phyloP scores from a whole-genome alignment of 2,888 invertebrate genomes.

The Acronicta psi region DNA sequence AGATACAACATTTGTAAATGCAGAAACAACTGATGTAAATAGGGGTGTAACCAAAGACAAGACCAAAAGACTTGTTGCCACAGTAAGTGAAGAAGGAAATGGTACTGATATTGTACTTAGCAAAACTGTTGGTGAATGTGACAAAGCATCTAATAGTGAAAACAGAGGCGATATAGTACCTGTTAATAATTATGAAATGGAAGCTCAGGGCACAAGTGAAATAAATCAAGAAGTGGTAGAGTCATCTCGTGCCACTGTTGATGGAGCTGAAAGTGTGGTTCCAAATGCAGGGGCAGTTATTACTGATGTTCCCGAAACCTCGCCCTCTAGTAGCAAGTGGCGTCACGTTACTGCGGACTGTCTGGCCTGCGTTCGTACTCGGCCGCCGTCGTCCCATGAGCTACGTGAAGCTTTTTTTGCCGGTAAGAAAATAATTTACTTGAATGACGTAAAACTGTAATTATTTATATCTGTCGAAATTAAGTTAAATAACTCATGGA shows the following conservation, averaged over 20 bases:
- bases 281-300: constrained; percentile 36
- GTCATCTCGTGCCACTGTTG: constrained; percentile 9
- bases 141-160: constrained; percentile 48
- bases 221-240: constrained; percentile 32
- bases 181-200: constrained; percentile 11
- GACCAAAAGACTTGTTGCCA: constrained; percentile 44
- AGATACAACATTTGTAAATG: constrained; percentile 33
- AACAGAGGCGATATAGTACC: constrained; percentile 32
- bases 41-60: constrained; percentile 58
- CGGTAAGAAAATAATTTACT: constrained; percentile 60
- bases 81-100: constrained; percentile 34
- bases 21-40: constrained; percentile 39
- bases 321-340: constrained; percentile 60
- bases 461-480: too few relatives aligned
- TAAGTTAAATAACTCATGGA: too few relatives aligned
- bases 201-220: constrained; percentile 32
- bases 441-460: too few relatives aligned
- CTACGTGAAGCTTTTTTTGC: constrained; percentile 85
- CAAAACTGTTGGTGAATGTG: constrained; percentile 40
- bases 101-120: constrained; percentile 12
- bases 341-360: constrained; percentile 76
- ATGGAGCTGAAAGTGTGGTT: constrained; percentile 36
- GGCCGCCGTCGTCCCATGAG: constrained; percentile 82
- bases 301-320: constrained; percentile 33
- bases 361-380: constrained; percentile 78